phyloP scores from a whole-genome alignment of 1,140 invertebrate species.

The Bombus confusus region DNA sequence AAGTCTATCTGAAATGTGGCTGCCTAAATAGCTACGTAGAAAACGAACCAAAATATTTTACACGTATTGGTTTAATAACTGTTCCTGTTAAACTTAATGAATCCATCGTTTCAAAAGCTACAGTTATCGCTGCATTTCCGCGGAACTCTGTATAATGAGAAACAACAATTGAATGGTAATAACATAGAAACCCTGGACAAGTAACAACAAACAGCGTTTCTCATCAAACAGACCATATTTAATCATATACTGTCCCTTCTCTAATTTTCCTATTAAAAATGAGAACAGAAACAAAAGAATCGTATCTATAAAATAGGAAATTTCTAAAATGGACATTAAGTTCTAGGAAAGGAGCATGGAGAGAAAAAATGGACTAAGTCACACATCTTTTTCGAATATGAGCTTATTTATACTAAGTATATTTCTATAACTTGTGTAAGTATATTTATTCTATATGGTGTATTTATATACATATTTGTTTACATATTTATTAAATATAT shows the following conservation, averaged over 20 bases:
- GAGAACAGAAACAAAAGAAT: neutral
- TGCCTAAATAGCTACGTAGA: neutral
- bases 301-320: neutral
- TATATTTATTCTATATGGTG: too few relatives aligned
- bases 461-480: too few relatives aligned
- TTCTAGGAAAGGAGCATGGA: too few relatives aligned
- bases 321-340: too few relatives aligned
- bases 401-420: too few relatives aligned
- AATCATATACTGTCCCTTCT: too few relatives aligned
- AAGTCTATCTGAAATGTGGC: neutral
- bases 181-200: neutral
- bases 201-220: neutral
- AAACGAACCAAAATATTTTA: slow-evolving; percentile 4
- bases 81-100: neutral
- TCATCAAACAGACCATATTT: neutral
- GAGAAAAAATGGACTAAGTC: too few relatives aligned
- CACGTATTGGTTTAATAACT: neutral
- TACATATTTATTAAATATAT: too few relatives aligned
- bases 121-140: neutral
- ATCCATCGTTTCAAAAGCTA: neutral
- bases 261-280: neutral
- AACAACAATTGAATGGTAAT: slow-evolving; percentile 8
- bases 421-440: too few relatives aligned
- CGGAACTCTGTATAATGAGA: neutral
- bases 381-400: too few relatives aligned